Evolutionary conservation across 2,113 vertebrate species (phyloP), one percentile per base, ranked within the genome.

Genomic region (Chelonoidis abingdonii): DNA sequence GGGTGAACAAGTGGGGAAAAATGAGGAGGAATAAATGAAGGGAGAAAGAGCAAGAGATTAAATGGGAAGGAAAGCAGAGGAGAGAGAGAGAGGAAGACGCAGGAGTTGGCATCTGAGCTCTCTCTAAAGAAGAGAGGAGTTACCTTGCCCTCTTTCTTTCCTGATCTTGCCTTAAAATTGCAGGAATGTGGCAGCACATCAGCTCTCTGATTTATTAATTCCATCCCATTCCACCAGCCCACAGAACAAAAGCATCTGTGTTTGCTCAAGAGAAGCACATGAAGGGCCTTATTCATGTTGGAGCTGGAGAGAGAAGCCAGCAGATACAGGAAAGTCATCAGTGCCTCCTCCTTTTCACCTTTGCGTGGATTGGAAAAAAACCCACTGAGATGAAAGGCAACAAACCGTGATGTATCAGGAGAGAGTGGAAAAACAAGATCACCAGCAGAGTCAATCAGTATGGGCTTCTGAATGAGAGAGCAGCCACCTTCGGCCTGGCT

Each of bases 201-300:
- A 95, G 93, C 35, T 0, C 88, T 97, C 94, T 88, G 94, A 97
- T 97, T 97, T 97, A 97, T 97, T 97, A 97, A 97, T 97, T 97
- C 96, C 95, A 97, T 96, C 94, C 95, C 92, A 0, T 95, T 96
- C 97, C 95, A 97, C 96, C 91, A 96, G 95, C 89, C 91, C 80
- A 88, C 92, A 95, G 97, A 97, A 98, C 97, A 98, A 98, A 98
- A 97, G 97, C 96, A 97, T 98, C 96, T 97, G 97, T 98, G 97
- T 98, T 97, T 97, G 93, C 91, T 96, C 96, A 94, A 93, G 90
- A 97, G 94, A 89, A 96, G 94, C 78, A 88, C 90, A 97, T 97
- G 97, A 98, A 98, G 96, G 97, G 97, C 95, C 92, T 96, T 94
- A 97, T 98, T 98, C 97, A 98, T 80, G 10, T 95, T 82, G 80